These are phyloP conservation scores for Sebastes itinus DNA, from an alignment of 2,797 vertebrate genomes.

Conservation along the genomic window DNA sequence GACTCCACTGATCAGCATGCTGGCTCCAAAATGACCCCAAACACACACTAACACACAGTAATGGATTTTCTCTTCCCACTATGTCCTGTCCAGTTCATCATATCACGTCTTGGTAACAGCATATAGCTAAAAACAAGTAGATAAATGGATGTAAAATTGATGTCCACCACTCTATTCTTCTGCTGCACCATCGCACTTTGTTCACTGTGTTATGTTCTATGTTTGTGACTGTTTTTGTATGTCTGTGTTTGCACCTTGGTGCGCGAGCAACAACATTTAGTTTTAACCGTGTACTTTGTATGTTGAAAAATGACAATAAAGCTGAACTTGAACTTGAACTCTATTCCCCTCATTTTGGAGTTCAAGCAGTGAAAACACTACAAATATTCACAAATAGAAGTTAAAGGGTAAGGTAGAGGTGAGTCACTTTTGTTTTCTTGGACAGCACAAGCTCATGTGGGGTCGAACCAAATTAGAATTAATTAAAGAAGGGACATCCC, in stretches of 20 bases:
- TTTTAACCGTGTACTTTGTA: no score
- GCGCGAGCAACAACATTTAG: no score
- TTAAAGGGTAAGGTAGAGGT: neutral
- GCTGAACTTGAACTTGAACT: no score
- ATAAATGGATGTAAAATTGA: no score
- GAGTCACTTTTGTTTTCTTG: slow-evolving; percentile 3
- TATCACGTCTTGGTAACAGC: neutral
- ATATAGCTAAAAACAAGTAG: neutral
- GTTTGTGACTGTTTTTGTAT: no score
- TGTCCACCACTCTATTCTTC: no score
- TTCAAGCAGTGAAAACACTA: no score
- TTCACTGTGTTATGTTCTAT: no score
- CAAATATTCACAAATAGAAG: neutral
- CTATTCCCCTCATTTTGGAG: no score
- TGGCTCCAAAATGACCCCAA: neutral
- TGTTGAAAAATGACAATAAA: no score
- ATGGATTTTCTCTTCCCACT: neutral
- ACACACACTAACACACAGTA: neutral
- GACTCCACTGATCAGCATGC: neutral
- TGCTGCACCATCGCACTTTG: no score
- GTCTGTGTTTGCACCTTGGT: no score
- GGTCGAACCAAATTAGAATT: slow-evolving; percentile 6
- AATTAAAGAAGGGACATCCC: slow-evolving; percentile 5
- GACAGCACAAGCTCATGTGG: neutral
- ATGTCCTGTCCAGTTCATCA: neutral